Evolutionary conservation across 2,888 invertebrate species (phyloP).

Genomic region (Nyleta sp.): DNA sequence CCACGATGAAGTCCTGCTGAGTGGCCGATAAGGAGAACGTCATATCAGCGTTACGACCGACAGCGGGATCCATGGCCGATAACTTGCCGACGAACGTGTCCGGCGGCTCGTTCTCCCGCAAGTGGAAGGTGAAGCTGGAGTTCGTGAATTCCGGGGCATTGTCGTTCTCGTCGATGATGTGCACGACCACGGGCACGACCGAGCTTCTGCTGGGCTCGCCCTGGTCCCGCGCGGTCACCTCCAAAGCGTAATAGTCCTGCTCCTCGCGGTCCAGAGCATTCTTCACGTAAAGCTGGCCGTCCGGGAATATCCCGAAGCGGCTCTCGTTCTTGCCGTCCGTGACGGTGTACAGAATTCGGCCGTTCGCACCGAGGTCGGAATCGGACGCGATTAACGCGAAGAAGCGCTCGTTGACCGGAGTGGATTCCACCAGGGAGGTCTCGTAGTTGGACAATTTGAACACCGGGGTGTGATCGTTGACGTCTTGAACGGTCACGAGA

Average conservation of each 20-base stretch:
- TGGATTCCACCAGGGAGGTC: slow-evolving; percentile 94
- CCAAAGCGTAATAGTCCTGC: slow-evolving; percentile 94
- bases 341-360: slow-evolving; percentile 91
- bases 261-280: slow-evolving; percentile 94
- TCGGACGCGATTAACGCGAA: slow-evolving; percentile 96
- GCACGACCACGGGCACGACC: slow-evolving; percentile 94
- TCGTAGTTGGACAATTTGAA: slow-evolving; percentile 97
- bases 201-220: slow-evolving; percentile 91
- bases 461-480: slow-evolving; percentile 97
- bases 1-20: slow-evolving; percentile 93
- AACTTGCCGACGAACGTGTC: slow-evolving; percentile 97
- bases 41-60: slow-evolving; percentile 95
- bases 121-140: slow-evolving; percentile 93
- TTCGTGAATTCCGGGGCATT: slow-evolving; percentile 97
- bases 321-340: slow-evolving; percentile 93
- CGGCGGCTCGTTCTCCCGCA: slow-evolving; percentile 93
- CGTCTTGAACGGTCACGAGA: slow-evolving; percentile 90
- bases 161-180: slow-evolving; percentile 98
- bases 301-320: slow-evolving; percentile 97
- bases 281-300: slow-evolving; percentile 95
- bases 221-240: slow-evolving; percentile 92
- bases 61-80: slow-evolving; percentile 94
- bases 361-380: slow-evolving; percentile 92
- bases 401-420: slow-evolving; percentile 94
- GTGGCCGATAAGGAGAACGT: slow-evolving; percentile 90